These are phyloP conservation scores for Chrysopilus asiliformis DNA, from an alignment of 2,888 invertebrate genomes.

Conservation along the genomic window DNA sequence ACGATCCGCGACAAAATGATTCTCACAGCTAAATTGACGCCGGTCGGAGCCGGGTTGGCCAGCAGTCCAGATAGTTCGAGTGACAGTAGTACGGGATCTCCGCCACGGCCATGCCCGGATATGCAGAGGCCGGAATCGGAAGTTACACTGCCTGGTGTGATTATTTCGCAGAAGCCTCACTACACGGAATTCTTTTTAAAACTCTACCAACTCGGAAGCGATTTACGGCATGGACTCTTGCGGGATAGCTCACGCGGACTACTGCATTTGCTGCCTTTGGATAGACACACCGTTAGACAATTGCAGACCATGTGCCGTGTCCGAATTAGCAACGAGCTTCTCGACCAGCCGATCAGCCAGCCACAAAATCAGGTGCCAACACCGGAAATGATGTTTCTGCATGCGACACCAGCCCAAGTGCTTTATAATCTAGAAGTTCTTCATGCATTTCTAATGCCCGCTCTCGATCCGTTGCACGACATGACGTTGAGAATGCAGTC, in stretches of 20 bases:
- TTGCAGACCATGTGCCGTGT: slow-evolving; percentile 29
- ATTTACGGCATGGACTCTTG: slow-evolving; percentile 61
- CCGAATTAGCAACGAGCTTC: slow-evolving; percentile 8
- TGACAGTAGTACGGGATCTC: slow-evolving; percentile 87
- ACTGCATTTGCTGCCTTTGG: slow-evolving; percentile 33
- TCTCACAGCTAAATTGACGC: slow-evolving; percentile 64
- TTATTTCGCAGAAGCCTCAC: slow-evolving; percentile 69
- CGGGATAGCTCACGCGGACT: slow-evolving; percentile 51
- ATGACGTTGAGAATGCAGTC: slow-evolving; percentile 45
- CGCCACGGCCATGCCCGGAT: slow-evolving; percentile 66
- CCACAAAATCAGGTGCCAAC: slow-evolving; percentile 21
- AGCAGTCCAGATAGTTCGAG: slow-evolving; percentile 87
- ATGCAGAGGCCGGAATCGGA: slow-evolving; percentile 73
- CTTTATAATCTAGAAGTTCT: slow-evolving; percentile 67
- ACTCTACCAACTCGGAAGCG: slow-evolving; percentile 77
- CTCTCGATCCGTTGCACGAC: slow-evolving; percentile 64
- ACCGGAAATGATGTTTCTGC: slow-evolving; percentile 53
- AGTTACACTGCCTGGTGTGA: slow-evolving; percentile 80
- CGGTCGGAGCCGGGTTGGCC: slow-evolving; percentile 53
- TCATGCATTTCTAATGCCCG: slow-evolving; percentile 86
- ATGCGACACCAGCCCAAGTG: slow-evolving; percentile 58
- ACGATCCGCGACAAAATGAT: slow-evolving; percentile 82
- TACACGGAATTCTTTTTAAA: slow-evolving; percentile 72
- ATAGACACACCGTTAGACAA: slow-evolving; percentile 36
- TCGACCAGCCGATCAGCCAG: slow-evolving; percentile 8